A percentile compares a stretch with the other conserved stretches of the same genome.
phyloP scores from a whole-genome alignment of 2,797 vertebrate genomes.

The Silurus lanzhouensis region DNA sequence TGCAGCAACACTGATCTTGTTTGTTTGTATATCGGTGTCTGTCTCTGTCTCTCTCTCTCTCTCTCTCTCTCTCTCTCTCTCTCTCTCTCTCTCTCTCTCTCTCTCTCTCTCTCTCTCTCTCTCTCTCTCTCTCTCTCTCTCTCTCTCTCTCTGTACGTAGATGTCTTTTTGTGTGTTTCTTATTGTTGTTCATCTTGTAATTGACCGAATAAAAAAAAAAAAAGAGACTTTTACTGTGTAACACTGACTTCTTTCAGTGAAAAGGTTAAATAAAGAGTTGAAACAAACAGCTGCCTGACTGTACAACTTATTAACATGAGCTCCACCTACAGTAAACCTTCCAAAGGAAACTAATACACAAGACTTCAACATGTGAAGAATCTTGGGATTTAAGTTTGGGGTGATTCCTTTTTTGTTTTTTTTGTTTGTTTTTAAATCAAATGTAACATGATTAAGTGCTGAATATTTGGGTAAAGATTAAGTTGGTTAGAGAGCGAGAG shows the following conservation, averaged over 20 bases:
- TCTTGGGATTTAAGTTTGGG: background rate
- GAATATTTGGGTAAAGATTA: background rate
- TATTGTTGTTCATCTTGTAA: background rate
- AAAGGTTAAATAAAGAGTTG: background rate
- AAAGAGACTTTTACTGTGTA: slow-evolving; percentile 22
- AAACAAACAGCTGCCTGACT: background rate
- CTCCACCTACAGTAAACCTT: background rate
- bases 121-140: slow-evolving; percentile 40
- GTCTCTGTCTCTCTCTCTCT: slow-evolving; percentile 34
- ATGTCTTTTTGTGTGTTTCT: slow-evolving; percentile 31
- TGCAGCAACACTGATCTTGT: slow-evolving; percentile 66
- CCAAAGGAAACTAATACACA: background rate
- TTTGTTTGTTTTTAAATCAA: background rate
- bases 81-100: slow-evolving; percentile 58
- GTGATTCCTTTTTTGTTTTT: too few relatives aligned
- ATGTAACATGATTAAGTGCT: background rate
- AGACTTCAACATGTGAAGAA: background rate
- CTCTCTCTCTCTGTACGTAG: slow-evolving; percentile 47
- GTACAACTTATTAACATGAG: background rate
- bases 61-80: slow-evolving; percentile 36
- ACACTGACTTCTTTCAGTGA: slow-evolving; percentile 3
- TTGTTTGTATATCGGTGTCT: slow-evolving; percentile 47
- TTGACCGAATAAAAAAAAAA: background rate
- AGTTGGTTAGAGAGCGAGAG: background rate
- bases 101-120: slow-evolving; percentile 38